These are phyloP conservation scores for Calliopum simillimum DNA, from an alignment of 2,888 invertebrate genomes.

Conservation along the genomic window DNA sequence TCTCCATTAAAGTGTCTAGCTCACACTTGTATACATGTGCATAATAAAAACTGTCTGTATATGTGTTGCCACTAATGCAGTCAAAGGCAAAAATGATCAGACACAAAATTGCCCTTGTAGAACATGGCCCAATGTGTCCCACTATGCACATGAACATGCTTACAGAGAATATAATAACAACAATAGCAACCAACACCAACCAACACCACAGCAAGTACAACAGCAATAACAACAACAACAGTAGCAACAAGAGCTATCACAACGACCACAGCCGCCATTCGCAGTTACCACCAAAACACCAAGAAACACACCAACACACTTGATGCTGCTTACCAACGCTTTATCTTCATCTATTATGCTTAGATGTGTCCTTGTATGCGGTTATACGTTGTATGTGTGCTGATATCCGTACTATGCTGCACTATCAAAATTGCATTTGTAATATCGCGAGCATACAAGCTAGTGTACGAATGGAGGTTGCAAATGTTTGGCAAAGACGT, in stretches of 20 bases:
- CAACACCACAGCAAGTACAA: neutral
- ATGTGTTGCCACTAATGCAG: too few species aligned
- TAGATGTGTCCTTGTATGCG: too few species aligned
- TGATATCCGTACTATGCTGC: neutral
- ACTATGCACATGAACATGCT: constrained; percentile 24
- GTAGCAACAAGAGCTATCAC: constrained; percentile 1
- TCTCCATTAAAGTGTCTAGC: too few species aligned
- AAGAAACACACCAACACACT: neutral
- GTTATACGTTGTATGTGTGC: neutral
- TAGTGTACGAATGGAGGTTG: neutral
- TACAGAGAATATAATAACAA: constrained; percentile 11
- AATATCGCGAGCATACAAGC: neutral
- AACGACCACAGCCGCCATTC: neutral
- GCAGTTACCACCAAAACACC: neutral
- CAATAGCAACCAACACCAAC: neutral
- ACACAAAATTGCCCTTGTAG: too few species aligned
- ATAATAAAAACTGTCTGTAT: too few species aligned
- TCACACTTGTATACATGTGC: too few species aligned
- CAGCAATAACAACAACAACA: constrained; percentile 1
- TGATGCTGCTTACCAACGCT: neutral
- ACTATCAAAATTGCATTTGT: neutral
- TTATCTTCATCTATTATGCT: constrained; percentile 1
- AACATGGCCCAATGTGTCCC: too few species aligned
- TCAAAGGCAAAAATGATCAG: too few species aligned
- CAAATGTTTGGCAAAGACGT: neutral